These are phyloP conservation scores for Artemia sinica DNA, from an alignment of 2,888 invertebrate species.

Conservation along the genomic window DNA sequence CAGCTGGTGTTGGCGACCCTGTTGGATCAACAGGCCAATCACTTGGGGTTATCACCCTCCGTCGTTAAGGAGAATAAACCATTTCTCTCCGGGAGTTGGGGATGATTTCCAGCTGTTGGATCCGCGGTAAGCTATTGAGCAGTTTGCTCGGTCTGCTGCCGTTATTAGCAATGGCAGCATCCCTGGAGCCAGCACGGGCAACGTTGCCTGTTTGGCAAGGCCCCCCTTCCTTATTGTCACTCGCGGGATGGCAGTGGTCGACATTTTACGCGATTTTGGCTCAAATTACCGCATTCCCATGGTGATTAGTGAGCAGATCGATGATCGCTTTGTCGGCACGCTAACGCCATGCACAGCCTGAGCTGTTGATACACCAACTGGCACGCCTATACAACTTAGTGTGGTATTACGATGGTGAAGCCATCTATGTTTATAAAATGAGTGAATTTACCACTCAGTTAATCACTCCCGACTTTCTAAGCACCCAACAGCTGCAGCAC, in stretches of 20 bases:
- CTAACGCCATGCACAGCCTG: not conserved
- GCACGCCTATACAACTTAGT: not conserved
- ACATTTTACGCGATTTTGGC: not conserved
- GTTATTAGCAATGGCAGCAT: not conserved
- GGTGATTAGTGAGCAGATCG: not conserved
- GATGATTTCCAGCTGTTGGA: no score
- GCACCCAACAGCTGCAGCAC: not conserved
- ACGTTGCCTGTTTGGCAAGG: not conserved
- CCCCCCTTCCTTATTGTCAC: not conserved
- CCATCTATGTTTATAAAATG: not conserved
- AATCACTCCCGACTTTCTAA: not conserved
- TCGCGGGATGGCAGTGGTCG: not conserved
- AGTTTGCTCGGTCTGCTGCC: not conserved
- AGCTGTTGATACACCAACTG: not conserved
- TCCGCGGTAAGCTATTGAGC: no score
- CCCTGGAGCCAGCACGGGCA: not conserved
- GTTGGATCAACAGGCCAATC: no score
- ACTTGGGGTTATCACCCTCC: no score
- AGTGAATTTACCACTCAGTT: not conserved
- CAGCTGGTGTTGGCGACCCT: no score
- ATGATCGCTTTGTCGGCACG: conserved; percentile 1
- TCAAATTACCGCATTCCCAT: not conserved
- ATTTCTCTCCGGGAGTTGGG: no score
- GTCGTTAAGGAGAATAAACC: no score
- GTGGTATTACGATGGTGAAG: not conserved